Evolutionary conservation across 2,797 vertebrate species (phyloP), one percentile per base, ranked within the genome.

Genomic region (Meriones psammophilus): DNA sequence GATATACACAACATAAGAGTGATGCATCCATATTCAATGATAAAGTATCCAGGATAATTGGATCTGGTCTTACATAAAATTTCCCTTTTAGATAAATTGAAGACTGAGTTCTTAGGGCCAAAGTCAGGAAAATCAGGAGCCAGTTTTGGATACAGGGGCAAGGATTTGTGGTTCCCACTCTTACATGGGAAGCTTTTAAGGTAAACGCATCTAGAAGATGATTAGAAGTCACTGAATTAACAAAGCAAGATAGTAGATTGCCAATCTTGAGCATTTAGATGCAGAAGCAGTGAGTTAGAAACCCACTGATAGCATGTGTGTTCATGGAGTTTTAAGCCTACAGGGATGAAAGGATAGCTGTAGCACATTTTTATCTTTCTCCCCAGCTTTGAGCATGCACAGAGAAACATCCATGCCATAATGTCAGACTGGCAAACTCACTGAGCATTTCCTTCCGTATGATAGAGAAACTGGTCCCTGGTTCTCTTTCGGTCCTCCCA

Each of bases 31-130:
- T 64, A 22, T 5, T 68, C 62, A 3, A 50, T 46, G 64, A 78
- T 20, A 30, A 64, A 10, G 0, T 73, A 46, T 73, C 22, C 18
- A 10, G n/a, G 15, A 64, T 33, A 83, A 76, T 30, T 42, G 64
- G 30, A 74, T 88, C 39, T 39, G 6, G 14, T 60, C 30, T 95
- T 74, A 84, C 0, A 28, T 6, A 0, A 2, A 33, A 20, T 8
- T 58, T 14, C 20, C 15, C 20, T 74, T 95, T 95, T 68, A 85
- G 22, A 68, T 1, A 96, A 93, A 87, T 20, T 64, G 24, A 86
- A 3, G 5, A 68, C 50, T 85, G 1, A 13, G 12, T 5, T 71
- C 6, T 79, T 94, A 17, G 36, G 18, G 0, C 86, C 20, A 54
- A 28, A 12, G 60, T 8, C 36, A 83, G 26, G 4, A 3, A 1